phyloP scores from a whole-genome alignment of 2,113 vertebrate species.

The Stegastes partitus region DNA sequence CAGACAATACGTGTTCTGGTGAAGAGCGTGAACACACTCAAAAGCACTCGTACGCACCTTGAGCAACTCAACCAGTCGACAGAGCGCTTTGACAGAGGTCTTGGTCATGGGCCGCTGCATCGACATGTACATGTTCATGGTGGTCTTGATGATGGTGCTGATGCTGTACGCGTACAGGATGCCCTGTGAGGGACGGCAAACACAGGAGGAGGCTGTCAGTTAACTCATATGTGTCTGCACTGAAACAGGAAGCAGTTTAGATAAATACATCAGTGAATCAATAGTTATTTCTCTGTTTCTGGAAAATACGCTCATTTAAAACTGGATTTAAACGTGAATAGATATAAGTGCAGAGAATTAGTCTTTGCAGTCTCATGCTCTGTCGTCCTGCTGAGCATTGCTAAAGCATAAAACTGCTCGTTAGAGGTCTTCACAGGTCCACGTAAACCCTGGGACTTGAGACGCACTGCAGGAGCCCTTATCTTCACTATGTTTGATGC shows the following conservation, averaged over 20 bases:
- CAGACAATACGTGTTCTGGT: not conserved
- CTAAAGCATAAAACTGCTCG: too few species aligned
- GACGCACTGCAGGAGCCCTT: too few species aligned
- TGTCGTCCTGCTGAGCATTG: too few species aligned
- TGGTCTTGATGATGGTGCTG: slow-evolving; percentile 95
- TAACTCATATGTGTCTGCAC: too few species aligned
- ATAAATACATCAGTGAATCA: not conserved
- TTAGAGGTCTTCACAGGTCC: too few species aligned
- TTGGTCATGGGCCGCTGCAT: slow-evolving; percentile 99
- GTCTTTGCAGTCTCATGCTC: too few species aligned
- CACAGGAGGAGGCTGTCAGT: not conserved
- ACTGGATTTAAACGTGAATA: too few species aligned
- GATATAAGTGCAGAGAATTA: too few species aligned
- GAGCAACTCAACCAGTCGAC: slow-evolving; percentile 94
- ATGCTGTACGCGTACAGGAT: slow-evolving; percentile 97
- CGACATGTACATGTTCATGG: slow-evolving; percentile 99
- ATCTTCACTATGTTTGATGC: too few species aligned
- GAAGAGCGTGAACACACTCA: not conserved
- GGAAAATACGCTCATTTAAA: too few species aligned
- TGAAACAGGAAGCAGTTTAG: not conserved
- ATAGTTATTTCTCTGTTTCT: not conserved
- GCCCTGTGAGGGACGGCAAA: slow-evolving; percentile 84
- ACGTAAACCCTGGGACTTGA: too few species aligned
- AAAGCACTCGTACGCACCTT: slow-evolving; percentile 85
- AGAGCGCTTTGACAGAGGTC: slow-evolving; percentile 96